phyloP scores from a whole-genome alignment of 2,797 vertebrate species.

The Emydoidea blandingii region DNA sequence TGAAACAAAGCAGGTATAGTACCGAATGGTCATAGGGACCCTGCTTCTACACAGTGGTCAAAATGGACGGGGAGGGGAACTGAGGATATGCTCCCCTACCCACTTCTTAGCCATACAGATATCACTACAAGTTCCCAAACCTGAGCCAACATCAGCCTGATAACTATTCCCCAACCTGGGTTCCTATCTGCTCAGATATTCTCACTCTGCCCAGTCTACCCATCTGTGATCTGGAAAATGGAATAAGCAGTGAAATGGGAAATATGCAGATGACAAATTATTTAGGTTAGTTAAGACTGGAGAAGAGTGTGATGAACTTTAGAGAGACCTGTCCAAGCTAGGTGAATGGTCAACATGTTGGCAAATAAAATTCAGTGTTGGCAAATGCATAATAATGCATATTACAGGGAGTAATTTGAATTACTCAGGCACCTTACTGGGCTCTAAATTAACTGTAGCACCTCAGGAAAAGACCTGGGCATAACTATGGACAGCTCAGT shows the following conservation, averaged over 20 bases:
- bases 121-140: not conserved
- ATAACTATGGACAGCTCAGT: not conserved
- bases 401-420: slow-evolving; percentile 2
- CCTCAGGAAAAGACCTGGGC: not conserved
- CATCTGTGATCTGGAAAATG: not conserved
- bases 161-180: not conserved
- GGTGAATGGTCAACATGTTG: not conserved
- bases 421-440: not conserved
- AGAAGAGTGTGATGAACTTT: slow-evolving; percentile 15
- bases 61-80: not conserved
- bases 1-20: not conserved
- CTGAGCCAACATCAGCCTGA: not conserved
- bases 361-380: not conserved
- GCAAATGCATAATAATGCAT: slow-evolving; percentile 13
- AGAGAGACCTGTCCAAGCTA: not conserved
- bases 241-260: not conserved
- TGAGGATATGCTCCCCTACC: not conserved
- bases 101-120: not conserved
- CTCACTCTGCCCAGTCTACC: not conserved
- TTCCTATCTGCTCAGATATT: not conserved
- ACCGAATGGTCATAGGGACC: not conserved
- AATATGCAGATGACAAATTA: not conserved
- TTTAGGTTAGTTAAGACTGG: slow-evolving; percentile 44
- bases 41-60: not conserved
- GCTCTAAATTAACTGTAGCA: not conserved